Evolutionary conservation across 2,797 vertebrate genomes (phyloP).

Genomic region (Pangasius sanitwongsei): DNA sequence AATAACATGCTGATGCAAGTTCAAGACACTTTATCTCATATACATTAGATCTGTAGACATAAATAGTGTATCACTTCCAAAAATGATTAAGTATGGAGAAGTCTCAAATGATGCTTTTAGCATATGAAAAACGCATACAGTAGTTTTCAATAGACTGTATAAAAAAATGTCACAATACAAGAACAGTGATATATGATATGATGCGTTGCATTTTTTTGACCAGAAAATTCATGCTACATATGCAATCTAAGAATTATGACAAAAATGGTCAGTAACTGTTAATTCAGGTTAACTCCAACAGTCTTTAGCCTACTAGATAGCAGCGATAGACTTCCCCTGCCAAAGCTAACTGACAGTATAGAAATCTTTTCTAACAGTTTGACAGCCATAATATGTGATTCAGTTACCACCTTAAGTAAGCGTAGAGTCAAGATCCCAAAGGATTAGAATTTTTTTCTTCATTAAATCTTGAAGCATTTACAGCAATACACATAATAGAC

Average conservation of each 20-base stretch:
- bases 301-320: conserved; percentile 63
- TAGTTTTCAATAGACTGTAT: conserved; percentile 65
- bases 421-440: conserved; percentile 39
- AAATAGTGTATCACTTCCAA: conserved; percentile 31
- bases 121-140: conserved; percentile 68
- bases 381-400: conserved; percentile 70
- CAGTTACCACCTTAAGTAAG: conserved; percentile 42
- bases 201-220: conserved; percentile 28
- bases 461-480: conserved; percentile 28
- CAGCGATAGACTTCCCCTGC: conserved; percentile 69
- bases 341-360: conserved; percentile 70
- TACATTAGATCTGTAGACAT: conserved; percentile 41
- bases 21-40: conserved; percentile 44
- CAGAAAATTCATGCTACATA: conserved; percentile 36
- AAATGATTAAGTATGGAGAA: conserved; percentile 48
- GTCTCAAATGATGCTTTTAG: conserved; percentile 58
- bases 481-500: conserved; percentile 50
- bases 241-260: conserved; percentile 27
- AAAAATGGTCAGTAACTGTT: conserved; percentile 17
- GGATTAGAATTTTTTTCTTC: conserved; percentile 19
- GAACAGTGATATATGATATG: conserved; percentile 59
- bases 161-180: conserved; percentile 58
- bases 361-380: conserved; percentile 73
- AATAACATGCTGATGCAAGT: conserved; percentile 53
- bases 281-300: conserved; percentile 51